Evolutionary conservation across 2,113 vertebrate species (phyloP), one percentile per base, ranked within the genome.

Genomic region (Gopherus flavomarginatus): DNA sequence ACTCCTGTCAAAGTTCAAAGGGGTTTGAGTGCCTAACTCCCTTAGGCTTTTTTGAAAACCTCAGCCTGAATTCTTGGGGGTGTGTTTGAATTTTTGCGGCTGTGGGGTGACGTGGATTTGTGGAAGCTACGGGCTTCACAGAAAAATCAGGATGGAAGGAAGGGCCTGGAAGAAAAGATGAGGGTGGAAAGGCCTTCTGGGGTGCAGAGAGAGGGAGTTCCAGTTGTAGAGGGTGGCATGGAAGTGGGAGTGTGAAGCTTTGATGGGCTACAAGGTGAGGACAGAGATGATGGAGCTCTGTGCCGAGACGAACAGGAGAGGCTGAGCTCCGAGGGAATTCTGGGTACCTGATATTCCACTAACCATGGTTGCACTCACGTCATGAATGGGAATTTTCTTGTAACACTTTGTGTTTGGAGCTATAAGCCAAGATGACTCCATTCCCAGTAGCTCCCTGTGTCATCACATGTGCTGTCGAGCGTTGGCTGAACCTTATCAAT

Each of bases 401-500:
- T 22, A 19, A 11, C 47, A 24, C 31, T 42, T 16, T 27, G 53
- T 35, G 12, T 14, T 42, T 10, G 26, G 81, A n/a, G 19, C 52
- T 19, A 4, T 4, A 35, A 44, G n/a, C n/a, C 65, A 21, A 22
- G 65, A 38, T 72, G 54, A 14, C 3, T 6, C 22, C 35, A 11
- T 44, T 47, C 42, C 24, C 21, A 8, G 24, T 47, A 14, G 19
- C n/a, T 38, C 49, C 9, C 47, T 29, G 84, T 49, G 10, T 38
- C 14, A n/a, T 47, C 49, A 59, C 35, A 6, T 21, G 38, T 4
- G 7, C 22, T 44, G 65, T 11, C 4, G 2, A 29, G 31, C 8
- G 9, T 6, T 3, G 6, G 7, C 52, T 16, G 5, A 26, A 38
- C 1, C 0, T 62, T 62, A 5, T 1, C 0, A 38, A 19, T 65